Evolutionary conservation across 1,140 invertebrate species (phyloP).

Genomic region (Cyclargus thomasi): DNA sequence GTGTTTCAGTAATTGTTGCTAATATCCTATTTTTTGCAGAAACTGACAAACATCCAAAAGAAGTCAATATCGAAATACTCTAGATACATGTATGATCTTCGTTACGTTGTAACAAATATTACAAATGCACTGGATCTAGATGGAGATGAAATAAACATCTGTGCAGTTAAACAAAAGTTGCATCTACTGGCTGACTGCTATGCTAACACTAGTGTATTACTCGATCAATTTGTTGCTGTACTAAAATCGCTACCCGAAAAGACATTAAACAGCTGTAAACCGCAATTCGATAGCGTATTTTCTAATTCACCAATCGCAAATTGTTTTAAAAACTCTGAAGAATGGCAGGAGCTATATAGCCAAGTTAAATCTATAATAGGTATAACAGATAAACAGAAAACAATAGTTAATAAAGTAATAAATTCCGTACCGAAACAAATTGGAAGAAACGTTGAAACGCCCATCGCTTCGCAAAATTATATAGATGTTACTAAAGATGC

Average conservation of each 20-base stretch:
- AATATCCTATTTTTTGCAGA: slow-evolving; percentile 47
- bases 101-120: slow-evolving; percentile 57
- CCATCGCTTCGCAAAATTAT: slow-evolving; percentile 52
- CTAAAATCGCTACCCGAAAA: slow-evolving; percentile 78
- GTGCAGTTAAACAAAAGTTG: slow-evolving; percentile 38
- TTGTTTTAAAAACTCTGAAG: slow-evolving; percentile 69
- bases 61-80: slow-evolving; percentile 69
- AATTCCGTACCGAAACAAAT: slow-evolving; percentile 43
- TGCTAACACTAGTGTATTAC: slow-evolving; percentile 65
- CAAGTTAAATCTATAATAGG: slow-evolving; percentile 61
- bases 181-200: slow-evolving; percentile 70
- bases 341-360: slow-evolving; percentile 68
- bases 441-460: slow-evolving; percentile 34
- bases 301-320: slow-evolving; percentile 67
- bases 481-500: slow-evolving; percentile 51
- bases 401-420: slow-evolving; percentile 52
- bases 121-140: slow-evolving; percentile 63
- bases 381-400: slow-evolving; percentile 64
- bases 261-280: slow-evolving; percentile 37
- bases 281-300: slow-evolving; percentile 53
- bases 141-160: slow-evolving; percentile 38
- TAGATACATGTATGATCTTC: slow-evolving; percentile 65
- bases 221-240: slow-evolving; percentile 78
- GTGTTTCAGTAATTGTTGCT: not conserved
- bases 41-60: slow-evolving; percentile 73